phyloP scores from a whole-genome alignment of 1,140 invertebrate species.

The Nebria ingens region DNA sequence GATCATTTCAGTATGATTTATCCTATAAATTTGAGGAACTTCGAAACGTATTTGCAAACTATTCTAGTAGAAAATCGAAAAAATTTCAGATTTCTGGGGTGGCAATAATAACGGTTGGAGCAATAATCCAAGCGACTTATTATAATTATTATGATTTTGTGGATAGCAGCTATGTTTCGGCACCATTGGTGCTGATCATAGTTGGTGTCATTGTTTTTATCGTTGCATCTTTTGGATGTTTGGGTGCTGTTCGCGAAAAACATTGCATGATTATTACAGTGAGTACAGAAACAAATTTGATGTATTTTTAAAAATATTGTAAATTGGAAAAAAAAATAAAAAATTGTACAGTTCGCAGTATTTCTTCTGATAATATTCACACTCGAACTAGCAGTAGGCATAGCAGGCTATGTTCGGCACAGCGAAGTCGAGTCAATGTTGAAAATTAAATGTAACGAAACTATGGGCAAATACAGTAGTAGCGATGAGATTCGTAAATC shows the following conservation, averaged over 20 bases:
- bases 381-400: slow-evolving; percentile 72
- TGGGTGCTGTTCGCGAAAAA: slow-evolving; percentile 75
- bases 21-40: too few species aligned
- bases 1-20: too few species aligned
- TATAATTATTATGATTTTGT: slow-evolving; percentile 58
- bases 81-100: slow-evolving; percentile 66
- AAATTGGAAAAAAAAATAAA: too few species aligned
- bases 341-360: slow-evolving; percentile 76
- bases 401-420: slow-evolving; percentile 73
- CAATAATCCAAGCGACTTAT: slow-evolving; percentile 53
- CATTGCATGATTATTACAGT: slow-evolving; percentile 80
- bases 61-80: background rate
- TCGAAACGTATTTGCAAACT: slow-evolving; percentile 11
- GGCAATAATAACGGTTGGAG: slow-evolving; percentile 61
- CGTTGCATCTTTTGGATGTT: slow-evolving; percentile 81
- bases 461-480: slow-evolving; percentile 53
- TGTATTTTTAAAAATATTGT: background rate
- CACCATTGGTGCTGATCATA: slow-evolving; percentile 67
- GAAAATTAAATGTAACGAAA: slow-evolving; percentile 52
- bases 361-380: slow-evolving; percentile 73
- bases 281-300: slow-evolving; percentile 27
- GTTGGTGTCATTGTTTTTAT: slow-evolving; percentile 76
- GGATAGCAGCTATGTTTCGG: slow-evolving; percentile 55
- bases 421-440: slow-evolving; percentile 56
- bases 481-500: slow-evolving; percentile 49